These are phyloP conservation scores for Parus major DNA, from an alignment of 2,113 vertebrate species.

Conservation along the genomic window DNA sequence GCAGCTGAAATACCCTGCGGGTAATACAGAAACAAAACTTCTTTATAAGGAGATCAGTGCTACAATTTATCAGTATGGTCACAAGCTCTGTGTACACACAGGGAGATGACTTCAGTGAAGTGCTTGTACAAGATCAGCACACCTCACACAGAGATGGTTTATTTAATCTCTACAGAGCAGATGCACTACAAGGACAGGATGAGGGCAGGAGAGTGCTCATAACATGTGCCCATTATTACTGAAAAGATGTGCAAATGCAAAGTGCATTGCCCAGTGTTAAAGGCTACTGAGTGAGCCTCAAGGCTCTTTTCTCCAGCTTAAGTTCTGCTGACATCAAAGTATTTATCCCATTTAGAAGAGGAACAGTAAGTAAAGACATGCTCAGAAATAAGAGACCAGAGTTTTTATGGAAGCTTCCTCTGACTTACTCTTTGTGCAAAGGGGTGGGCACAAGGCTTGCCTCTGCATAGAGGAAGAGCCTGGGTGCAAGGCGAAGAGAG, in stretches of 20 bases:
- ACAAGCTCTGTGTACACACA: neutral
- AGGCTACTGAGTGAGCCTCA: rapidly evolving
- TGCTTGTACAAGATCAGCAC: neutral
- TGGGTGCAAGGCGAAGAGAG: neutral
- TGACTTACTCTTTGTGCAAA: neutral
- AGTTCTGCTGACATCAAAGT: neutral
- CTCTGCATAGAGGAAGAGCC: neutral
- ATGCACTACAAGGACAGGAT: neutral
- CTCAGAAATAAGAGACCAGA: neutral
- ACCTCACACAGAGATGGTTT: neutral
- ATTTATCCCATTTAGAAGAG: neutral
- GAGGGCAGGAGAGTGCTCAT: neutral
- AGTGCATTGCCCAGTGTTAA: rapidly evolving
- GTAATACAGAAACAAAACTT: neutral
- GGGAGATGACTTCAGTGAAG: neutral
- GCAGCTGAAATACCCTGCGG: neutral
- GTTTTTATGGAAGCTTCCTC: neutral
- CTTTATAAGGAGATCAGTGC: neutral
- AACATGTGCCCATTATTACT: neutral
- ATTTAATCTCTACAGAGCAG: neutral
- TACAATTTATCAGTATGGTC: neutral
- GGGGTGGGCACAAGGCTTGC: too few species aligned
- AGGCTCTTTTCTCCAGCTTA: neutral
- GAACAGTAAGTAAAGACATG: neutral
- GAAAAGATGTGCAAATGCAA: neutral